Evolutionary conservation across 2,113 vertebrate species (phyloP).

Genomic region (Pungitius pungitius): DNA sequence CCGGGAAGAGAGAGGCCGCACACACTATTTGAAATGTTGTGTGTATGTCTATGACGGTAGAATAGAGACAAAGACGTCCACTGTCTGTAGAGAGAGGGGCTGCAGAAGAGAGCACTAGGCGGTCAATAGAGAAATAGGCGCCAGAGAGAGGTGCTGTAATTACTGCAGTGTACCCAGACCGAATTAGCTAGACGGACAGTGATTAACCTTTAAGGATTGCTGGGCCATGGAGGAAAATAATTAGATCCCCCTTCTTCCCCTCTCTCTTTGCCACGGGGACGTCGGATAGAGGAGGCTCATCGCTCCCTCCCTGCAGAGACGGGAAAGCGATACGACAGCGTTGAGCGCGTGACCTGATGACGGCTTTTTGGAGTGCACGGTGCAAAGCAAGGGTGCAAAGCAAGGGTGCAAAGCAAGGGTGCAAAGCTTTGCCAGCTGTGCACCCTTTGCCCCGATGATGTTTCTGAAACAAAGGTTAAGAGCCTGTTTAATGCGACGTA

Average conservation of each 20-base stretch:
- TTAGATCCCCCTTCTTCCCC: conserved; percentile 65
- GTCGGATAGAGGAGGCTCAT: conserved; percentile 29
- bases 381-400: neutral
- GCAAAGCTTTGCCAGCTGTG: neutral
- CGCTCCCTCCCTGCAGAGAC: conserved; percentile 51
- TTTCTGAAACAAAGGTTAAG: neutral
- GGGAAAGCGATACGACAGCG: conserved; percentile 38
- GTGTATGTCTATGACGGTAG: neutral
- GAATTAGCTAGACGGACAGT: conserved; percentile 75
- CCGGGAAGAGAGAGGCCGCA: neutral
- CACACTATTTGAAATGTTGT: neutral
- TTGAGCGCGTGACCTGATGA: conserved; percentile 1
- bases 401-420: neutral
- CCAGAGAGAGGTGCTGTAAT: conserved; percentile 61
- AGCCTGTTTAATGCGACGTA: neutral
- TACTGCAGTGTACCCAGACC: conserved; percentile 69
- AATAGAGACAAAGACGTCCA: neutral
- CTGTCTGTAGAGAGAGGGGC: conserved; percentile 10
- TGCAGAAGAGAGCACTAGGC: conserved; percentile 21
- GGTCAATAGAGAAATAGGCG: conserved; percentile 24
- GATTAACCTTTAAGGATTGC: conserved; percentile 82
- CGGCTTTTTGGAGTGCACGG: neutral
- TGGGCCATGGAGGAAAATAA: conserved; percentile 77
- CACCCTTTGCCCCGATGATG: neutral
- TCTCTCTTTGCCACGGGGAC: conserved; percentile 43